phyloP scores from a whole-genome alignment of 1,140 invertebrate genomes.

The Berghia stephanieae region DNA sequence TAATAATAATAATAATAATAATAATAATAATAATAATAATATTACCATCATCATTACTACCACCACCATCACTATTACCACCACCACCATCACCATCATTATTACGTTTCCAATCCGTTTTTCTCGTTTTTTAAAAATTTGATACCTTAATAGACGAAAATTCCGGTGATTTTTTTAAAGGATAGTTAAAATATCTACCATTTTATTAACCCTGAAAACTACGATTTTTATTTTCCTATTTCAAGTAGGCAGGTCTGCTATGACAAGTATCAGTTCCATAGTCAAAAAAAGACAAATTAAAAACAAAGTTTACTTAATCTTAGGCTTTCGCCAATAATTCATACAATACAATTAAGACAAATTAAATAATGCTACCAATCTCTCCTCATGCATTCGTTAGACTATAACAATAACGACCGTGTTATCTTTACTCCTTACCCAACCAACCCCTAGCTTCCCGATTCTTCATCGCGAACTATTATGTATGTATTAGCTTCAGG shows the following conservation, averaged over 20 bases:
- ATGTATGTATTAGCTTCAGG: too few relatives aligned
- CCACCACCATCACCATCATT: neutral
- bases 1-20: slow-evolving; percentile 3
- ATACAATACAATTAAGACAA: too few relatives aligned
- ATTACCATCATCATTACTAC: neutral
- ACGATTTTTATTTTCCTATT: neutral
- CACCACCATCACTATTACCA: neutral
- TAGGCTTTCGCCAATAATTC: too few relatives aligned
- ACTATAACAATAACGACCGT: too few relatives aligned
- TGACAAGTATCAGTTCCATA: neutral
- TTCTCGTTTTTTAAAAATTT: too few relatives aligned
- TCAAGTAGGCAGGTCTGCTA: neutral
- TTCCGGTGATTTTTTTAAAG: neutral
- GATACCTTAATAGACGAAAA: neutral
- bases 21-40: neutral
- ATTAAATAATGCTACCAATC: too few relatives aligned
- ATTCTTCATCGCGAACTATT: too few relatives aligned
- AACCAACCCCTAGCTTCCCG: too few relatives aligned
- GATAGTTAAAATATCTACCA: neutral
- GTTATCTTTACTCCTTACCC: too few relatives aligned
- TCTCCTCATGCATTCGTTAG: too few relatives aligned
- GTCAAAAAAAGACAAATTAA: too few relatives aligned
- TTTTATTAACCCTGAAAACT: neutral
- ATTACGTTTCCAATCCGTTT: neutral
- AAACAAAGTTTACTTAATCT: too few relatives aligned